These are phyloP conservation scores for Bradysia coprophila DNA, from an alignment of 1,140 invertebrate genomes.

Conservation along the genomic window DNA sequence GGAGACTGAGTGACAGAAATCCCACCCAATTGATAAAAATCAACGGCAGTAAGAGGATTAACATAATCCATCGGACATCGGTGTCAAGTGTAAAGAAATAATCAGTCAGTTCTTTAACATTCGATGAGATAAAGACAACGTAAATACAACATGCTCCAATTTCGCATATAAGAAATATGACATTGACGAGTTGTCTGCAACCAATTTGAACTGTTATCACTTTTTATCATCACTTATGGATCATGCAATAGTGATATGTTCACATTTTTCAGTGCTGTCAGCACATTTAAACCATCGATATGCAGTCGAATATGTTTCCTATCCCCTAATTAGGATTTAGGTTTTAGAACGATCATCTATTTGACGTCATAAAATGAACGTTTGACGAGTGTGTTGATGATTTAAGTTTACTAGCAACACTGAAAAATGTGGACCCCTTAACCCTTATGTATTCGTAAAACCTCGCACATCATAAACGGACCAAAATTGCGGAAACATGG, in stretches of 20 bases:
- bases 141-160: slow-evolving; percentile 81
- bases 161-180: slow-evolving; percentile 61
- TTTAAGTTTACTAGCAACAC: no score
- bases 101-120: slow-evolving; percentile 36
- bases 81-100: slow-evolving; percentile 25
- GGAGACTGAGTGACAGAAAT: background rate
- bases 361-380: no score
- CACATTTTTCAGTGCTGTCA: slow-evolving; percentile 3
- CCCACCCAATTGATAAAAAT: slow-evolving; percentile 45
- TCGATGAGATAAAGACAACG: slow-evolving; percentile 64
- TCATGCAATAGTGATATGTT: slow-evolving; percentile 16
- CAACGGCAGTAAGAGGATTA: slow-evolving; percentile 39
- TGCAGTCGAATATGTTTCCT: background rate
- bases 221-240: no score
- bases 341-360: background rate
- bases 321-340: background rate
- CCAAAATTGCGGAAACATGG: slow-evolving; percentile 30
- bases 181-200: slow-evolving; percentile 38
- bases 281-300: slow-evolving; percentile 3
- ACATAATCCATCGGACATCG: slow-evolving; percentile 29
- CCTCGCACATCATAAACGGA: slow-evolving; percentile 23
- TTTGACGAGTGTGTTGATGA: no score
- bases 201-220: no score
- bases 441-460: no score
- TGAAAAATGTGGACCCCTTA: no score